These are phyloP conservation scores for Glyptemys insculpta DNA, from an alignment of 2,797 vertebrate genomes.

Conservation along the genomic window DNA sequence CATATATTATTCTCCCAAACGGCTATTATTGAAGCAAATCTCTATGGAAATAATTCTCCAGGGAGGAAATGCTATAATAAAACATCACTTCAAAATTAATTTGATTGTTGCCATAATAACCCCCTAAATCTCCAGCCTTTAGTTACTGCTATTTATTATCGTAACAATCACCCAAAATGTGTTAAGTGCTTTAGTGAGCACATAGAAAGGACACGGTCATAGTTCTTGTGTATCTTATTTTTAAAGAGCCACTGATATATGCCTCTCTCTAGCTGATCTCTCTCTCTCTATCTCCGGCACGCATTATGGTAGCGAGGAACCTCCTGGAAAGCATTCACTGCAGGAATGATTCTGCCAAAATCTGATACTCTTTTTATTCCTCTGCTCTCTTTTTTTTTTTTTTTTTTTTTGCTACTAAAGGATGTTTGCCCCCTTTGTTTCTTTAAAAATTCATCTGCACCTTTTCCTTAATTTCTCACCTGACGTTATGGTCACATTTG, in stretches of 20 bases:
- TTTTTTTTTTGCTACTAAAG: neutral
- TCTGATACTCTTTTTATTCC: neutral
- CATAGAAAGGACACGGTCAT: neutral
- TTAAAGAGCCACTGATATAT: neutral
- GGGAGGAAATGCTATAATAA: neutral
- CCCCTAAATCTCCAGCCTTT: neutral
- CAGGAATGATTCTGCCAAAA: neutral
- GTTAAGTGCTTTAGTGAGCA: neutral
- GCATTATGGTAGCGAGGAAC: neutral
- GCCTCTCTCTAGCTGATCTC: neutral
- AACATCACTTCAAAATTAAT: rapidly evolving
- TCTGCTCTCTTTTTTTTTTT: neutral
- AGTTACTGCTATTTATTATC: rapidly evolving
- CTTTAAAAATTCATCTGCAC: neutral
- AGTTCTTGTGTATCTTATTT: neutral
- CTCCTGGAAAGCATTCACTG: neutral
- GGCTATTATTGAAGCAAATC: neutral
- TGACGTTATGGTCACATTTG: neutral
- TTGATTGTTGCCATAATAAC: neutral
- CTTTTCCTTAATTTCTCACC: neutral
- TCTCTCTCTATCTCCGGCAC: neutral
- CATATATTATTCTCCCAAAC: neutral
- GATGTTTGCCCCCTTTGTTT: neutral
- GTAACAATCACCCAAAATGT: neutral
- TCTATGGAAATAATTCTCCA: neutral